phyloP scores from a whole-genome alignment of 2,797 vertebrate species.

The Dermochelys coriacea region DNA sequence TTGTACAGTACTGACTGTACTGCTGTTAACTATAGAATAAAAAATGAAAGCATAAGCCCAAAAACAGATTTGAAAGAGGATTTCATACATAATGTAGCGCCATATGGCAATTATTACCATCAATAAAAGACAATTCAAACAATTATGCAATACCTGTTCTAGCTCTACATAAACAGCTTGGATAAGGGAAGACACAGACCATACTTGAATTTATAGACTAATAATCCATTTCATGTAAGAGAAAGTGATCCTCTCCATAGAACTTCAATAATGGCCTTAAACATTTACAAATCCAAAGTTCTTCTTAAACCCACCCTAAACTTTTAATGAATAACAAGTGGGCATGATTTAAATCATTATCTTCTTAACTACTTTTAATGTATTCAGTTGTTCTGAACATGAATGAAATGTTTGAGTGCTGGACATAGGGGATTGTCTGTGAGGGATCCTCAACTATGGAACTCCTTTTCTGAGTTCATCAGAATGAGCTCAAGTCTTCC shows the following conservation, averaged over 20 bases:
- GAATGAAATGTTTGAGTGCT: accelerated
- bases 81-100: neutral
- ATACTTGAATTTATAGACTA: neutral
- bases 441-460: neutral
- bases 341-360: neutral
- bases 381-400: neutral
- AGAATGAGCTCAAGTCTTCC: neutral
- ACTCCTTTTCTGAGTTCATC: neutral
- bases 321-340: neutral
- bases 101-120: neutral
- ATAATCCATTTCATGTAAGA: neutral
- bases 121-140: neutral
- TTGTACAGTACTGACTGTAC: accelerated
- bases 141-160: neutral
- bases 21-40: accelerated
- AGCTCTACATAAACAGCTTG: neutral
- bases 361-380: neutral
- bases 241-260: neutral
- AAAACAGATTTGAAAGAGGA: neutral
- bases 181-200: neutral
- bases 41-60: neutral
- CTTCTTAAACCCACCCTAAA: neutral
- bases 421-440: neutral
- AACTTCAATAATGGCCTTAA: neutral
- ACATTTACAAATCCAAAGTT: neutral